Evolutionary conservation across 2,888 invertebrate species (phyloP), one percentile per base, ranked within the genome.

Genomic region (Adelognathus sp.): DNA sequence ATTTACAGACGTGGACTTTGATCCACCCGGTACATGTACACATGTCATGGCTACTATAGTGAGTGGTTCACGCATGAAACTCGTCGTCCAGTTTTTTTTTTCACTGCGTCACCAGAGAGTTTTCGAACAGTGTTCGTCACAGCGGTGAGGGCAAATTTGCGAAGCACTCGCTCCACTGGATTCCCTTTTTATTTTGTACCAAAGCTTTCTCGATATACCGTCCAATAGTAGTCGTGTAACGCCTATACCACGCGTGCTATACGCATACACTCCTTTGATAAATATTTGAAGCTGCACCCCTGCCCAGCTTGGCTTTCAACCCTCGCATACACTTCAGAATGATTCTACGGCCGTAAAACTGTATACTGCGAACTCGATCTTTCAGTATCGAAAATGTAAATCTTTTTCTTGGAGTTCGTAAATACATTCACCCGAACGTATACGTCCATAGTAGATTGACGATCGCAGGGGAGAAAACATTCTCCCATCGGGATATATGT

Each of bases 171-270:
- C 36, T 27, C 50, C 18, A 41, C 54, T n/a, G 52, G 33, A 18
- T 14, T 36, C 4, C n/a, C 39, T 75, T 76, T 70, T 66, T 60
- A 41, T n/a, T 21, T 24, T 21, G 11, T 24, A 11, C 41, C 16
- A 31, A 66, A 71, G 58, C 64, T 70, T 69, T 76, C 71, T 64
- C 50, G 50, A 64, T 71, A 60, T 60, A n/a, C n/a, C 50, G 16
- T 71, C 50, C 50, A 52, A 66, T 71, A 64, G 64, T 52, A 18
- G 58, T 52, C 14, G 63, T 41, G 27, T 58, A 50, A 31, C 46
- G 24, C n/a, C n/a, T 36, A 14, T 9, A 31, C 50, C 21, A 50
- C 46, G 16, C 24, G 18, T 41, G 29, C 50, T 54, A 33, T 24
- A 50, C 14, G 31, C 33, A 54, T 24, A 11, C 7, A 31, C 31